Evolutionary conservation across 2,113 vertebrate genomes (phyloP).

Genomic region (Misgurnus anguillicaudatus): DNA sequence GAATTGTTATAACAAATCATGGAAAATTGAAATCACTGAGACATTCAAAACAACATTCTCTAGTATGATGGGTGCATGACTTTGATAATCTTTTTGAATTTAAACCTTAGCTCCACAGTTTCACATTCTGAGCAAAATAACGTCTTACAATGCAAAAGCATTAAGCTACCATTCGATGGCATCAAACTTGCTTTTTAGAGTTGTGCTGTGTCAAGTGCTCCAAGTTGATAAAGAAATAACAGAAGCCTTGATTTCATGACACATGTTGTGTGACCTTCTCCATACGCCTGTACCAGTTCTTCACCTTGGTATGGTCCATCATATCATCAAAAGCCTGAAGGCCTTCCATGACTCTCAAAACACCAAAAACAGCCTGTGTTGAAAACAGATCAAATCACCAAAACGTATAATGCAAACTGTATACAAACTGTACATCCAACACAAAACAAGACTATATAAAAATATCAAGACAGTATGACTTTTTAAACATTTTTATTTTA

Average conservation of each 20-base stretch:
- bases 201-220: background rate
- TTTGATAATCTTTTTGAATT: background rate
- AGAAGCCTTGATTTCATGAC: conserved; percentile 47
- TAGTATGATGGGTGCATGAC: too few relatives aligned
- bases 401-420: too few relatives aligned
- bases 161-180: background rate
- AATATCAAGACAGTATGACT: background rate
- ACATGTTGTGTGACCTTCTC: conserved; percentile 73
- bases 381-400: background rate
- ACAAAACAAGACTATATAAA: too few relatives aligned
- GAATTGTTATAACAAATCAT: background rate
- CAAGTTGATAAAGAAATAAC: background rate
- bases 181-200: background rate
- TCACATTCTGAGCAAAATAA: background rate
- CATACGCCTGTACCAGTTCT: conserved; percentile 88
- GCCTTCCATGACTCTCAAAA: conserved; percentile 96
- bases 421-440: too few relatives aligned
- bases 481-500: too few relatives aligned
- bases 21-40: background rate
- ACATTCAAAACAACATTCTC: background rate
- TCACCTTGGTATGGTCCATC: conserved; percentile 88
- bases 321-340: conserved; percentile 92
- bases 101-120: background rate
- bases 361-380: conserved; percentile 87
- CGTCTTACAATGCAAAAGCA: background rate